A percentile compares a stretch with the other conserved stretches of the same genome.
Evolutionary conservation across 2,797 vertebrate genomes (phyloP).

Genomic region (Siniperca obscura): DNA sequence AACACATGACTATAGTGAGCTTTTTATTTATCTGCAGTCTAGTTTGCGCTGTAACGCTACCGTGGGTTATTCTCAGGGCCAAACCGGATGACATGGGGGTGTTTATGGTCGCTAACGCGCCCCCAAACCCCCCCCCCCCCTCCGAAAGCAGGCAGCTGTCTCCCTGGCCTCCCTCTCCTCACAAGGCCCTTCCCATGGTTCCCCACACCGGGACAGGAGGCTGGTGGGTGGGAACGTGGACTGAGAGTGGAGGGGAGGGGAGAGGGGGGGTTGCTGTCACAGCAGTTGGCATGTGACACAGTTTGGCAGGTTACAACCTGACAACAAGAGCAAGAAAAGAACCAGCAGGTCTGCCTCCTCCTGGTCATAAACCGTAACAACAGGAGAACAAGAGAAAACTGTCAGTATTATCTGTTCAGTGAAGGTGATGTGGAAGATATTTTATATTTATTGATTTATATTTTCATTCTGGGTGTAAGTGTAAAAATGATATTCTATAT

Average conservation of each 20-base stretch:
- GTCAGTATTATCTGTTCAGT: neutral
- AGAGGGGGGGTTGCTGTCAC: slow-evolving; percentile 45
- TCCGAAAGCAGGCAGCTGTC: slow-evolving; percentile 71
- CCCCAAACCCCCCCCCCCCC: neutral
- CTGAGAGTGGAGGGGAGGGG: slow-evolving; percentile 22
- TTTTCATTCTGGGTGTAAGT: neutral
- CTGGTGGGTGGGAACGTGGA: slow-evolving; percentile 33
- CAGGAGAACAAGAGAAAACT: neutral
- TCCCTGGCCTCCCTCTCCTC: slow-evolving; percentile 57
- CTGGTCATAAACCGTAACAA: slow-evolving; percentile 51
- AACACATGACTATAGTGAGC: slow-evolving; percentile 20
- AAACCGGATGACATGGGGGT: slow-evolving; percentile 43
- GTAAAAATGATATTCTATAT: neutral
- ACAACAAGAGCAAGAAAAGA: neutral
- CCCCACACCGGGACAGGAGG: slow-evolving; percentile 50
- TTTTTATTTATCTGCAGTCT: slow-evolving; percentile 20
- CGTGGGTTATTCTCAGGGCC: slow-evolving; percentile 58
- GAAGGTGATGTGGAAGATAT: neutral
- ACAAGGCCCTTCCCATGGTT: slow-evolving; percentile 64
- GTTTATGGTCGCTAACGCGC: slow-evolving; percentile 52
- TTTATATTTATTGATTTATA: neutral
- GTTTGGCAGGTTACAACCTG: slow-evolving; percentile 32
- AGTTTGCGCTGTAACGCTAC: slow-evolving; percentile 46
- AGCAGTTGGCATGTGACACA: slow-evolving; percentile 70
- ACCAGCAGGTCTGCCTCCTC: slow-evolving; percentile 67